Base-by-base conservation (phyloP, 2,888 invertebrate species). In the Phorcus lineatus region DNA sequence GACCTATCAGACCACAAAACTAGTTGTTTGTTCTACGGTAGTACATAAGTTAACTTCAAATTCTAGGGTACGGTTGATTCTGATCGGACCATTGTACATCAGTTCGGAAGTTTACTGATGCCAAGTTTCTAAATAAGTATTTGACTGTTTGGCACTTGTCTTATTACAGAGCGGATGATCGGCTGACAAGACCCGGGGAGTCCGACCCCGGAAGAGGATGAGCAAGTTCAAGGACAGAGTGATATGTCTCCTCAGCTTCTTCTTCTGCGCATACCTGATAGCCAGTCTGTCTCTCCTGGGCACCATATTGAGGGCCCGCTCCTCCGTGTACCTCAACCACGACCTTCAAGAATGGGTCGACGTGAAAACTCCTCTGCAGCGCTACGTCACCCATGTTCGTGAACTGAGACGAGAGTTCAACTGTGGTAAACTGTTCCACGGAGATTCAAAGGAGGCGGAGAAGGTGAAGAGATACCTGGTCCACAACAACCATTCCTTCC, bases 341-440 rank as follows among this genome's bases (percentile, higher is more conserved):
- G 3, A 17, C 62, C 13, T 28, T 16, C 62, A 62, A 2, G 4
- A 17, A 24, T 62, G 28, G 28, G 28, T 62, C 28, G 62, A 16
- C 17, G 28, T 22, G 6, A 24, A 7, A 1, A 24, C 62, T 62
- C 62, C 62, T 28, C 62, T 62, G 16, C 62, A 62, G 28, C 28
- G 24, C 28, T 62, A 62, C 62, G 62, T 28, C 24, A 17, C 22
- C 13, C 24, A 62, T 13, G 62, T 62, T 9, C 28, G 28, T 28
- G 13, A 62, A 16, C 28, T 28, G 16, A 62, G 62, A 16, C 24
- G 16, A 17, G 11, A 28, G 6, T 79, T 84, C 24, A 74, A 83
- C 11, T 88, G 88, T 80, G 54, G 67, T 13, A 83, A 80, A 79
- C 66, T 88, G 22, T 85, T 88, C 67, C 77, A 85, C 52, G 83